phyloP scores from a whole-genome alignment of 92 coral and sea anemone genomes.

The Heteractis magnifica region DNA sequence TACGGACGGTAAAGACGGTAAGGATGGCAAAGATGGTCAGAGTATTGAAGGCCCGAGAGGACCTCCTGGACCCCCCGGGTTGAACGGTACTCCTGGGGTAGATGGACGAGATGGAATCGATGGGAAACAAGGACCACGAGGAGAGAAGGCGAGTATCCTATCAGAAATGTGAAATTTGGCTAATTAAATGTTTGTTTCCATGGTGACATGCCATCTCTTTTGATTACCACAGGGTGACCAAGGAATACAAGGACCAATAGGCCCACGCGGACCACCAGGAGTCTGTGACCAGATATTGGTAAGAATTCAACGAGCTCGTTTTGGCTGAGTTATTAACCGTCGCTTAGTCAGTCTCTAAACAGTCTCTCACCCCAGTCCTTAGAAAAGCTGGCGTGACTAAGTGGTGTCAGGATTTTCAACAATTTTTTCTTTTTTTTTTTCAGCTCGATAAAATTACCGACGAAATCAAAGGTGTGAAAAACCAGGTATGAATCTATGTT shows the following conservation, averaged over 20 bases:
- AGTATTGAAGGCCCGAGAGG: constrained; percentile 38
- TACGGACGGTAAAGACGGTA: constrained; percentile 39
- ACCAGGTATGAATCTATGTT: neutral
- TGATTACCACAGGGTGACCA: constrained; percentile 27
- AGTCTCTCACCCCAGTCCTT: neutral
- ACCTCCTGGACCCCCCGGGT: constrained; percentile 28
- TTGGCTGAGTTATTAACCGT: neutral
- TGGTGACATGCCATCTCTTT: neutral
- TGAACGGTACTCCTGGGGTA: constrained; percentile 10
- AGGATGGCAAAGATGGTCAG: constrained; percentile 25
- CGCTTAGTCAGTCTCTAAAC: too few species aligned
- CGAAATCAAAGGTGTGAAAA: neutral
- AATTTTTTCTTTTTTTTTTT: neutral
- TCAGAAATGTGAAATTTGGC: neutral
- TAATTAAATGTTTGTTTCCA: neutral
- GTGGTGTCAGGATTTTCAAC: neutral
- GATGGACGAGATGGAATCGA: constrained; percentile 16
- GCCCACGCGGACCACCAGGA: constrained; percentile 35
- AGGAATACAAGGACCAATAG: constrained; percentile 20
- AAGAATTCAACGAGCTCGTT: neutral
- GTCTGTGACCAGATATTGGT: constrained; percentile 34
- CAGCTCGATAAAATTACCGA: constrained; percentile 16
- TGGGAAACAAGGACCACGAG: constrained; percentile 26
- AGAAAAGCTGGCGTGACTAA: too few species aligned
- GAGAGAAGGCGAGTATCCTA: constrained; percentile 6